These are phyloP conservation scores for Aphrocallistes beatrix DNA, from an alignment of 37 sponge, comb jelly and placozoan species.

Conservation along the genomic window DNA sequence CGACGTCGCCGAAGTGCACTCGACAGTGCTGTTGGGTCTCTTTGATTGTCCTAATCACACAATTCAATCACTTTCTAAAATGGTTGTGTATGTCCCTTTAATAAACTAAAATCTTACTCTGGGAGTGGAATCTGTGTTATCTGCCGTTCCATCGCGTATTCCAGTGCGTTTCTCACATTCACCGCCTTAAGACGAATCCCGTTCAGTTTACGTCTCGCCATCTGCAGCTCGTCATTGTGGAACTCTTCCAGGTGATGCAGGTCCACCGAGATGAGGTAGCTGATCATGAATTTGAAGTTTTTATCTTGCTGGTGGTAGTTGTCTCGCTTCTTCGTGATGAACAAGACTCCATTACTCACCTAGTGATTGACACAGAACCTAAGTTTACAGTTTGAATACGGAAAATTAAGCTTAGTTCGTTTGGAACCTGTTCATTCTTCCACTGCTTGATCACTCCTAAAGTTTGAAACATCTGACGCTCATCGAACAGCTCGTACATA, in stretches of 20 bases:
- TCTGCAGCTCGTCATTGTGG: conserved; percentile 72
- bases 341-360: neutral
- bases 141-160: neutral
- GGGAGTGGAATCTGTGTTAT: neutral
- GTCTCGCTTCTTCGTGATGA: neutral
- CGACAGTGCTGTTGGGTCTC: neutral
- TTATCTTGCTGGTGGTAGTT: conserved; percentile 41
- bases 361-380: no score
- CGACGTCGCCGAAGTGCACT: neutral
- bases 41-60: neutral
- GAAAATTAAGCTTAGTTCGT: no score
- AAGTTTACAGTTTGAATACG: no score
- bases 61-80: no score
- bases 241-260: conserved; percentile 69
- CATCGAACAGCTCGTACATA: conserved; percentile 70
- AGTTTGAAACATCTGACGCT: conserved; percentile 67
- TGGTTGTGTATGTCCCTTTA: no score
- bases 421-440: neutral
- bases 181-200: neutral
- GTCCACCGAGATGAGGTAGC: conserved; percentile 56
- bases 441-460: conserved; percentile 6
- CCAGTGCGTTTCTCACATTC: neutral
- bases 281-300: conserved; percentile 62
- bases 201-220: conserved; percentile 62
- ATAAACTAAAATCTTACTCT: no score